Evolutionary conservation across 2,888 invertebrate species (phyloP).

Genomic region (Sarcophaga rosellei): DNA sequence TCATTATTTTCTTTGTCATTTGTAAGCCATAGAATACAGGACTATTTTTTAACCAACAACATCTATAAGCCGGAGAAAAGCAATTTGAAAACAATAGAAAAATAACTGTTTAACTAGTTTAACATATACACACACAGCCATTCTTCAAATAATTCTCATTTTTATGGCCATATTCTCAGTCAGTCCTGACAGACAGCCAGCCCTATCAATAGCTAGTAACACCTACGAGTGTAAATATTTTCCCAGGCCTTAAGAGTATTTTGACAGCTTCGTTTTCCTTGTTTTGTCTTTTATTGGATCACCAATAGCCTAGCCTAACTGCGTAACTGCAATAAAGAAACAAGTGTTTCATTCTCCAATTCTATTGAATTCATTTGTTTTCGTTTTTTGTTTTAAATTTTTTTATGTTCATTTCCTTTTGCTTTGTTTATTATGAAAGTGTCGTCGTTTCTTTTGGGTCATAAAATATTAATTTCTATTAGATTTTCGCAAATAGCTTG

Average conservation of each 20-base stretch:
- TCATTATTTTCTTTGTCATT: neutral
- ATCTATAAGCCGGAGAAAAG: neutral
- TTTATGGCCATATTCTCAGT: no score
- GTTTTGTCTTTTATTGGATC: constrained; percentile 75
- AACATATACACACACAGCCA: constrained; percentile 19
- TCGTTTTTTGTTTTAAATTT: neutral
- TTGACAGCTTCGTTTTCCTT: constrained; percentile 74
- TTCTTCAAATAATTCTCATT: neutral
- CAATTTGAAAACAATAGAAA: constrained; percentile 30
- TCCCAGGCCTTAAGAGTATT: constrained; percentile 75
- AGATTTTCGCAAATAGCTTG: constrained; percentile 53
- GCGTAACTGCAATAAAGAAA: neutral
- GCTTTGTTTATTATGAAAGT: constrained; percentile 18
- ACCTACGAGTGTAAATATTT: constrained; percentile 75
- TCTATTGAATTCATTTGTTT: constrained; percentile 1
- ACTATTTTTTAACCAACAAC: constrained; percentile 37
- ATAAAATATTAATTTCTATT: constrained; percentile 43
- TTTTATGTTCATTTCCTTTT: constrained; percentile 35
- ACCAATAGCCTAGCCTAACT: constrained; percentile 33
- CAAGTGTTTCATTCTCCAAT: constrained; percentile 24
- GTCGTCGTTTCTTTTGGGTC: neutral
- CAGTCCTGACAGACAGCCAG: no score
- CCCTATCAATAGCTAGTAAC: constrained; percentile 5
- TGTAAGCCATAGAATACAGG: neutral
- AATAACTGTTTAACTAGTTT: constrained; percentile 64